Base-by-base conservation (phyloP, 2,797 vertebrate genomes). In the Chelonia mydas region DNA sequence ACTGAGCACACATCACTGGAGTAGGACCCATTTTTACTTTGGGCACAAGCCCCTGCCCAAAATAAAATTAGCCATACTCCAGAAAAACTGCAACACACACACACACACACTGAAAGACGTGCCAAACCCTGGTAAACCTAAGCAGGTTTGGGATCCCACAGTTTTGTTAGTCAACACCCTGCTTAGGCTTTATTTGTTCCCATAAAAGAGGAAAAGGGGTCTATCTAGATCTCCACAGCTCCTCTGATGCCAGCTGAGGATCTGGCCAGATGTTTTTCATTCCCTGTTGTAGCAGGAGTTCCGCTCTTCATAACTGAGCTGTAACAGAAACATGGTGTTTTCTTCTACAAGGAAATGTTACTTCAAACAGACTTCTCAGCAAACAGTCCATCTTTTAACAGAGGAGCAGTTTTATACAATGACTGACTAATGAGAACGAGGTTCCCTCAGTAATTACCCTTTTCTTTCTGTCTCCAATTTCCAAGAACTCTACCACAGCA, bases 401-500 rank as follows among this genome's bases (percentile, higher is more conserved):
- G 10, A 21, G 57, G 9, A 53, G 74, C 11, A 83, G 45, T 59
- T 96, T 95, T 83, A 90, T 90, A 49, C 80, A 90, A 89, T 50
- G n/a, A 93, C 23, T 57, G 57, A 87, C 51, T 92, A 93, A 92
- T 74, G 47, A 74, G 90, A 96, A 86, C 7, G 78, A 94, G 78
- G 81, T 76, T 72, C 65, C 84, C 92, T 93, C 81, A 83, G 11
- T 59, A 96, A 76, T 87, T 93, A 95, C 90, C 83, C 80, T 91
- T 51, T 13, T 83, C 15, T 86, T 94, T 86, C 85, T 31, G 81
- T 83, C 19, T 91, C 33, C 74, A 55, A 2, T 95, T 95, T 96
- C 92, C 81, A 96, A 95, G 81, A 96, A 86, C n/a, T 90, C 16
- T 27, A 92, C 37, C 76, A 93, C 25, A 88, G 57, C 55, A 83